Percentiles rank a stretch among this genome's conserved stretches.
Conservation (phyloP, 1,140 invertebrate genomes). For the Drosophila obscura region DNA sequence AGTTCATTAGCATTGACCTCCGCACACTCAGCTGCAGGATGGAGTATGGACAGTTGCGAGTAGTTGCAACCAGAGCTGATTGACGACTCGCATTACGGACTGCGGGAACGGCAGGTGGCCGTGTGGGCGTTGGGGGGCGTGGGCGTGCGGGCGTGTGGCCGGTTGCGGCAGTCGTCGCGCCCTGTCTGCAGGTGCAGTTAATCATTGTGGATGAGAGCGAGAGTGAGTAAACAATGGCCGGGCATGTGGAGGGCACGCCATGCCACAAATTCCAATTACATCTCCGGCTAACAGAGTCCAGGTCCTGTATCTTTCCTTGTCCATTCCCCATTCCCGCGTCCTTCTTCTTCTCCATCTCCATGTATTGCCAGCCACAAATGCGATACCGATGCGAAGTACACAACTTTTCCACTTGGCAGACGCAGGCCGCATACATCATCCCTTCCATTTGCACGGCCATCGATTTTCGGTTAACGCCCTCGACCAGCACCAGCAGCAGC, state of each 20-base stretch:
- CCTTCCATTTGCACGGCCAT: conserved; percentile 80
- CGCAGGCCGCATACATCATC: conserved; percentile 75
- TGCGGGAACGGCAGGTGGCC: not conserved
- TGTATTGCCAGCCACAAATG: conserved; percentile 14
- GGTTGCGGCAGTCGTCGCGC: conserved; percentile 17
- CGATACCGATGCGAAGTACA: conserved; percentile 45
- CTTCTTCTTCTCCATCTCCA: not conserved
- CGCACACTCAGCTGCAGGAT: not conserved
- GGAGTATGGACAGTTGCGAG: conserved; percentile 15
- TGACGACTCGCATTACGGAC: conserved; percentile 70
- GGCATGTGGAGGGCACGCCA: conserved; percentile 13
- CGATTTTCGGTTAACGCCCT: conserved; percentile 78
- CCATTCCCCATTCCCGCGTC: too few relatives aligned
- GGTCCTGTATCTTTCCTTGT: conserved; percentile 17
- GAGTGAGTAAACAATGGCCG: conserved; percentile 69
- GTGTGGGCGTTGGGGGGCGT: not conserved
- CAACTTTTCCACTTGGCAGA: conserved; percentile 71
- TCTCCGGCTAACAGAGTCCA: conserved; percentile 38
- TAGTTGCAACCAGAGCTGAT: conserved; percentile 85
- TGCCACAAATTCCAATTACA: conserved; percentile 77
- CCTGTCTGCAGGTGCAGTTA: conserved; percentile 68
- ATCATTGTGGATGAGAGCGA: conserved; percentile 78
- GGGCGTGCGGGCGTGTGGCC: not conserved
- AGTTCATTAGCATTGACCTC: conserved; percentile 68
- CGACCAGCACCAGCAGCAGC: conserved; percentile 26